phyloP scores from a whole-genome alignment of 1,140 invertebrate genomes.

The Venustaconcha ellipsiformis region DNA sequence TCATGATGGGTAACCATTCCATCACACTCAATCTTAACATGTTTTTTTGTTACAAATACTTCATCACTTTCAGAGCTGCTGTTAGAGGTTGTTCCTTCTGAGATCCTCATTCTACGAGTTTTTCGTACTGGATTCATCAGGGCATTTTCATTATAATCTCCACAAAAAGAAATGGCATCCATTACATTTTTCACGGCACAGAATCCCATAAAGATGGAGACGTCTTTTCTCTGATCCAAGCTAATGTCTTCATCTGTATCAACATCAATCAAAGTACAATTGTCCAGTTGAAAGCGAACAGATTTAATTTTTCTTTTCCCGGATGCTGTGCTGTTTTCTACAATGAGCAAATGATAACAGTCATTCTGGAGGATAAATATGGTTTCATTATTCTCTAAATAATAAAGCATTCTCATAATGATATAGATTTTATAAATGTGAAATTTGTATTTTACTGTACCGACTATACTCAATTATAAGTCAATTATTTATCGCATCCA shows the following conservation, averaged over 20 bases:
- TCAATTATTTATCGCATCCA: too few species aligned
- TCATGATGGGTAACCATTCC: not conserved
- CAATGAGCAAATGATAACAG: too few species aligned
- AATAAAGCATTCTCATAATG: too few species aligned
- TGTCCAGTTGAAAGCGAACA: conserved; percentile 49
- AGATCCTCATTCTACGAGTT: conserved; percentile 14
- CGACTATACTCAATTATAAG: too few species aligned
- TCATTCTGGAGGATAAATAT: too few species aligned
- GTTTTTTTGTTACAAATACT: not conserved
- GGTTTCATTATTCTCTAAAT: too few species aligned
- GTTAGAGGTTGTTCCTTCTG: conserved; percentile 6
- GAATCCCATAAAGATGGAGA: conserved; percentile 60
- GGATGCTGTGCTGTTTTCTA: not conserved
- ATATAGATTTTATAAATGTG: too few species aligned
- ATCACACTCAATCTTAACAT: not conserved
- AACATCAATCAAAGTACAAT: conserved; percentile 1
- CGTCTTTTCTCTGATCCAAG: conserved; percentile 58
- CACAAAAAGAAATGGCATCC: conserved; percentile 60
- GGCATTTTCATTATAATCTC: conserved; percentile 44
- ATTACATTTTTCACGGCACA: conserved; percentile 64
- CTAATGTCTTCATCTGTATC: conserved; percentile 35
- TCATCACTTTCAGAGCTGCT: conserved; percentile 8
- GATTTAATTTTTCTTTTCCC: conserved; percentile 45
- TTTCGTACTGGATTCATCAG: conserved; percentile 48
- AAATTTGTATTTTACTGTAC: too few species aligned